Conservation (phyloP, 2,888 invertebrate species). For the Arge pagana region DNA sequence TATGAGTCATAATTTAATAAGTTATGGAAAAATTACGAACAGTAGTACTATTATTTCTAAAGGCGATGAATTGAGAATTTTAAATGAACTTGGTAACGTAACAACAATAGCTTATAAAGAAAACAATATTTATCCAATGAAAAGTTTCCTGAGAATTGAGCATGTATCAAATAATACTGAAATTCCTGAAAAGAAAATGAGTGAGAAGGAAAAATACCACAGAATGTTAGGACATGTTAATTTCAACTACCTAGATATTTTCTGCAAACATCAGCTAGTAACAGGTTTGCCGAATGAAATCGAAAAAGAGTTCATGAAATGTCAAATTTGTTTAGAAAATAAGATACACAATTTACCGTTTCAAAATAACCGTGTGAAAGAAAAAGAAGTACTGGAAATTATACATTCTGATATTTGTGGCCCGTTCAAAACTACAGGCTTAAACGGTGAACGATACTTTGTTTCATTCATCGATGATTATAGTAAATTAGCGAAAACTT, state of each 20-base stretch:
- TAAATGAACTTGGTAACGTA: too few species aligned
- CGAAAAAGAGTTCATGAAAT: slow-evolving; percentile 31
- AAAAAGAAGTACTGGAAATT: slow-evolving; percentile 26
- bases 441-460: slow-evolving; percentile 34
- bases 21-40: slow-evolving; percentile 18
- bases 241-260: slow-evolving; percentile 31
- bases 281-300: slow-evolving; percentile 29
- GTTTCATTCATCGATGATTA: slow-evolving; percentile 35
- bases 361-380: slow-evolving; percentile 32
- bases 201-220: slow-evolving; percentile 36
- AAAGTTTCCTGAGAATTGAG: too few species aligned
- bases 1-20: slow-evolving; percentile 22
- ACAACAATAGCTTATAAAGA: too few species aligned
- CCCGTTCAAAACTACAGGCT: slow-evolving; percentile 26
- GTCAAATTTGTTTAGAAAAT: slow-evolving; percentile 31
- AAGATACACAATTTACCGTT: slow-evolving; percentile 34
- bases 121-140: too few species aligned
- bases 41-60: slow-evolving; percentile 22
- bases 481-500: slow-evolving; percentile 31
- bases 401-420: slow-evolving; percentile 31
- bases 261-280: slow-evolving; percentile 31
- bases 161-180: slow-evolving; percentile 19
- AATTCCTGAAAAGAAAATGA: slow-evolving; percentile 14
- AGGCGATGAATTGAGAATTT: slow-evolving; percentile 20
- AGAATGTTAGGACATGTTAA: slow-evolving; percentile 34